phyloP scores from a whole-genome alignment of 1,140 invertebrate genomes.

The Saccostrea glomerata region DNA sequence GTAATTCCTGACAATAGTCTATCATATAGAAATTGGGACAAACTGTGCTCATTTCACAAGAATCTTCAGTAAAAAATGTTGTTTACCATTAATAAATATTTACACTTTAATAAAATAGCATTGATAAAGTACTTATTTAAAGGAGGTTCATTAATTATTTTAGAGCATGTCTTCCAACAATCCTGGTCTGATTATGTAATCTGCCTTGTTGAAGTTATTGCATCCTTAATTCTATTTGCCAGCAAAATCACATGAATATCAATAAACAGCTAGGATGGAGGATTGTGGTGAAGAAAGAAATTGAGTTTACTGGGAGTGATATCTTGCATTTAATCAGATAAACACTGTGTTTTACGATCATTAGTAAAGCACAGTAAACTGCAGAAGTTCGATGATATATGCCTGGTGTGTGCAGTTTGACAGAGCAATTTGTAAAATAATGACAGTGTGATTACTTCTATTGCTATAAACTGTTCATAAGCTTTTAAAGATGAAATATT shows the following conservation, averaged over 20 bases:
- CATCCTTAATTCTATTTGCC: neutral
- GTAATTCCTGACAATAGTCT: no score
- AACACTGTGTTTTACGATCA: neutral
- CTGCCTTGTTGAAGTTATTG: neutral
- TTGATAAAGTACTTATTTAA: no score
- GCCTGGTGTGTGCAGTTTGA: neutral
- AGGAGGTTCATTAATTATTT: no score
- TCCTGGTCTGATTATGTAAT: no score
- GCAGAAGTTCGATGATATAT: neutral
- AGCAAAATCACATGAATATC: slow-evolving; percentile 22
- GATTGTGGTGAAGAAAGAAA: neutral
- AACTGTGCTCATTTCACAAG: no score
- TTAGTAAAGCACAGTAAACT: neutral
- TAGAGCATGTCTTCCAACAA: no score
- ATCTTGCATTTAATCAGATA: slow-evolving; percentile 17
- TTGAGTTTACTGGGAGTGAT: neutral
- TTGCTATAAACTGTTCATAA: neutral
- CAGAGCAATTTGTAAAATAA: slow-evolving; percentile 17
- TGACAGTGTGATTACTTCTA: neutral
- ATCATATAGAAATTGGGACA: no score
- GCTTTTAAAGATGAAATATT: neutral
- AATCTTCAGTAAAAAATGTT: no score
- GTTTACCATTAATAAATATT: no score
- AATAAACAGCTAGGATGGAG: neutral
- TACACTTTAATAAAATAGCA: no score